A percentile compares a stretch with the other conserved stretches of the same genome.
phyloP scores from a whole-genome alignment of 2,113 vertebrate species.

The Turnix velox region DNA sequence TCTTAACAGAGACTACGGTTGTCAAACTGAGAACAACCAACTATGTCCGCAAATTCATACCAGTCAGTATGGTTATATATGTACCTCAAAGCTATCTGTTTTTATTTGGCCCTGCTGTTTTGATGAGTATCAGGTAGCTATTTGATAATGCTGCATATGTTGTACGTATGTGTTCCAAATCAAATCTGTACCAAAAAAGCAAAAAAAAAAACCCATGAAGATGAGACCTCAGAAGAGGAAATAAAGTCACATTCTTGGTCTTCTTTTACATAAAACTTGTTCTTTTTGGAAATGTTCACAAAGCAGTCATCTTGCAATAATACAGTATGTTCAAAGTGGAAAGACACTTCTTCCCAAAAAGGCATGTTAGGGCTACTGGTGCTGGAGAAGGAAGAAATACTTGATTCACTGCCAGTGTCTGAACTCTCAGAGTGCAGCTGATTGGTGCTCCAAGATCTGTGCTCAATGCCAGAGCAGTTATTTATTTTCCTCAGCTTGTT shows the following conservation, averaged over 20 bases:
- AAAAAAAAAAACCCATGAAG: background rate
- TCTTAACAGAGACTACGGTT: background rate
- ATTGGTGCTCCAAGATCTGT: background rate
- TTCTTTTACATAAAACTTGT: background rate
- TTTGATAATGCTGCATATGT: background rate
- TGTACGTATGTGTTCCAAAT: background rate
- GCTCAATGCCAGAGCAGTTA: background rate
- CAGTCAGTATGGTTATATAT: background rate
- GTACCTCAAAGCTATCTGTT: background rate
- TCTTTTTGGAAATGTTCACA: background rate
- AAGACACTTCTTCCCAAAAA: background rate
- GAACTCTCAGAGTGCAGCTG: background rate
- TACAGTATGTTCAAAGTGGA: background rate
- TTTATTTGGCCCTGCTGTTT: background rate
- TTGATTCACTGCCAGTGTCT: constrained; percentile 16
- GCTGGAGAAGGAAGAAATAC: background rate
- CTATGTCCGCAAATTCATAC: background rate
- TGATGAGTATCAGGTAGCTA: background rate
- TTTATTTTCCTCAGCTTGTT: background rate
- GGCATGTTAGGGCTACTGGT: background rate
- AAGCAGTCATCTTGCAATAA: background rate
- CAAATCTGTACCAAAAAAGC: background rate
- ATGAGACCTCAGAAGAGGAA: background rate
- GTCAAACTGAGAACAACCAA: background rate
- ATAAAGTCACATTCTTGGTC: constrained; percentile 33